Evolutionary conservation across 2,113 vertebrate genomes (phyloP).

Genomic region (Oophaga pumilio): DNA sequence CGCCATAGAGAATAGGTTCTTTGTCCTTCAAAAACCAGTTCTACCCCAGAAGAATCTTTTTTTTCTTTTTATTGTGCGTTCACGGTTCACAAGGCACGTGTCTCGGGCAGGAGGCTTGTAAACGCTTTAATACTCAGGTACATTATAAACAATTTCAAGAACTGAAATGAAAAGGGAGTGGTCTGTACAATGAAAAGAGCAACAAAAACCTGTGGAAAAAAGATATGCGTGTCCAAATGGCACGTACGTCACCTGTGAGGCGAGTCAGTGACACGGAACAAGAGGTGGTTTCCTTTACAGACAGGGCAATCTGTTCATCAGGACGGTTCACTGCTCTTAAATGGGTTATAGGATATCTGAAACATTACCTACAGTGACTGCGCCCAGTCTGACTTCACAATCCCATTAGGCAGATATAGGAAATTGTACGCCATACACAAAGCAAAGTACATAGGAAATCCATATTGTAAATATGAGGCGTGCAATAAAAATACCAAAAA

Average conservation of each 20-base stretch:
- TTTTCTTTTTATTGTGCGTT: conserved; percentile 62
- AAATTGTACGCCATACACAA: background rate
- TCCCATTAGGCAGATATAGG: background rate
- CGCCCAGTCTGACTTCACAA: background rate
- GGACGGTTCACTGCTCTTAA: conserved; percentile 59
- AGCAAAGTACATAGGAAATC: background rate
- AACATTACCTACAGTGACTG: conserved; percentile 21
- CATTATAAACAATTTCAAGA: conserved; percentile 56
- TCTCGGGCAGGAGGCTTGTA: conserved; percentile 45
- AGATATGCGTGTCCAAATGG: conserved; percentile 41
- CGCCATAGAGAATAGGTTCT: conserved; percentile 61
- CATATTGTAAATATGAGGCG: background rate
- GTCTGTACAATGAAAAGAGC: background rate
- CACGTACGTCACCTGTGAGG: conserved; percentile 52
- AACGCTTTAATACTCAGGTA: conserved; percentile 47
- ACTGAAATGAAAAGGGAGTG: conserved; percentile 44
- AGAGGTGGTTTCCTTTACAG: conserved; percentile 56
- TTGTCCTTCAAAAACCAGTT: conserved; percentile 63
- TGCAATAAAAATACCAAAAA: background rate
- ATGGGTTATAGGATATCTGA: background rate
- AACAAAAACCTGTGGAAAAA: conserved; percentile 17
- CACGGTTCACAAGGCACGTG: conserved; percentile 62
- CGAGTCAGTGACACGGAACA: conserved; percentile 47
- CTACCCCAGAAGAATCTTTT: conserved; percentile 63
- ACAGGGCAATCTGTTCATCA: conserved; percentile 40